Conservation (phyloP, 2,888 invertebrate species). For the Apamea sordens region DNA sequence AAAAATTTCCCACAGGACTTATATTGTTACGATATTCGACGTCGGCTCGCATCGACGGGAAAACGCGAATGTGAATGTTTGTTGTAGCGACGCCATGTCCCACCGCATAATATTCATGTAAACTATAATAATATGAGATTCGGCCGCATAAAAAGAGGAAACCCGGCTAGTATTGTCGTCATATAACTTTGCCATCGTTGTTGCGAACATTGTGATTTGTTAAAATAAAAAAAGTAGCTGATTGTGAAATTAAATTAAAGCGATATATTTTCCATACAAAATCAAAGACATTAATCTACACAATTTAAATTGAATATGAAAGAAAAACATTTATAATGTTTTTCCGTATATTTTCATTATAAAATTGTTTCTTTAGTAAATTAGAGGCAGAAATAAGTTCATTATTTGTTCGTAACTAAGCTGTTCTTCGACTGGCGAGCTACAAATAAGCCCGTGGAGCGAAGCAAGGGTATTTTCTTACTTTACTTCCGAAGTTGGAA, state of each 20-base stretch:
- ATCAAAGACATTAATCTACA: constrained; percentile 2
- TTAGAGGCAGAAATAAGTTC: constrained; percentile 34
- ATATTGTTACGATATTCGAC: constrained; percentile 71
- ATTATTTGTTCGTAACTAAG: constrained; percentile 52
- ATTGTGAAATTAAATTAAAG: constrained; percentile 20
- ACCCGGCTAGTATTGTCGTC: constrained; percentile 30
- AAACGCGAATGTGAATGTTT: constrained; percentile 51
- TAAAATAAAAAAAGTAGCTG: constrained; percentile 12
- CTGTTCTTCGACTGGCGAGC: constrained; percentile 30
- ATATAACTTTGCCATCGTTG: constrained; percentile 29
- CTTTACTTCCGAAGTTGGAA: constrained; percentile 45
- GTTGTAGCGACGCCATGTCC: constrained; percentile 44
- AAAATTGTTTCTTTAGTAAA: constrained; percentile 20
- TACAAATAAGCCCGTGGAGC: constrained; percentile 45
- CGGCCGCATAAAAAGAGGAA: constrained; percentile 37
- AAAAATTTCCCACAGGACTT: constrained; percentile 75
- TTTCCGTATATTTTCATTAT: constrained; percentile 7
- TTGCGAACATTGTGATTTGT: constrained; percentile 9
- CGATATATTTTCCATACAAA: neutral
- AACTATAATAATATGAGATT: constrained; percentile 56
- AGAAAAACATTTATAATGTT: constrained; percentile 6
- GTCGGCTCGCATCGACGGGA: constrained; percentile 62
- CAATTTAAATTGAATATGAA: neutral
- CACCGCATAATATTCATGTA: constrained; percentile 59
- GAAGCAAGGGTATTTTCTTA: constrained; percentile 33